These are phyloP conservation scores for Pyrocoelia pectoralis DNA, from an alignment of 2,888 invertebrate genomes.

Conservation along the genomic window DNA sequence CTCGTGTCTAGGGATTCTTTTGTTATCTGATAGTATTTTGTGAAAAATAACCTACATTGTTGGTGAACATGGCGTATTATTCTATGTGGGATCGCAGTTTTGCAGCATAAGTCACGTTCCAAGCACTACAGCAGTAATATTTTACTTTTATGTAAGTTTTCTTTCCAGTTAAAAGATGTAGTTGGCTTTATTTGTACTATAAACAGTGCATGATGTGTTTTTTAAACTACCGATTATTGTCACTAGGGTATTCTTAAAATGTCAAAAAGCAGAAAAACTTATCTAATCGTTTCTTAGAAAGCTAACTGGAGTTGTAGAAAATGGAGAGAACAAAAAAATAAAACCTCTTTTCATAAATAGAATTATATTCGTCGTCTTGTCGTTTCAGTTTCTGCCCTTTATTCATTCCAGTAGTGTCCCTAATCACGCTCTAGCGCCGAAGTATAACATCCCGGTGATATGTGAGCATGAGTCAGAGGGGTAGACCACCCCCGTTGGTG, in stretches of 20 bases:
- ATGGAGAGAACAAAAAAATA: background rate
- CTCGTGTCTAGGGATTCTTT: slow-evolving; percentile 34
- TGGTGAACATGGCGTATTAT: slow-evolving; percentile 33
- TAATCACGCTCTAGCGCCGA: slow-evolving; percentile 35
- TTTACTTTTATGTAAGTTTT: slow-evolving; percentile 45
- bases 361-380: slow-evolving; percentile 13
- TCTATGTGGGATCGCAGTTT: slow-evolving; percentile 33
- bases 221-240: slow-evolving; percentile 29
- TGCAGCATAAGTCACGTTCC: slow-evolving; percentile 43
- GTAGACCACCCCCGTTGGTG: slow-evolving; percentile 33
- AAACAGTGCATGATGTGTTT: slow-evolving; percentile 34
- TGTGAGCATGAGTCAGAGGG: slow-evolving; percentile 38
- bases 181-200: slow-evolving; percentile 32
- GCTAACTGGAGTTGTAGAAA: background rate
- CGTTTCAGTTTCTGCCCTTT: slow-evolving; percentile 19
- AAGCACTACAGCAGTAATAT: slow-evolving; percentile 43
- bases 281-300: slow-evolving; percentile 8
- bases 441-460: slow-evolving; percentile 36
- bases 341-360: slow-evolving; percentile 18
- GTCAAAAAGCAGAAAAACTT: background rate
- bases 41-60: slow-evolving; percentile 39
- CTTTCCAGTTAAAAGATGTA: slow-evolving; percentile 29
- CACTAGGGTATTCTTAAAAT: slow-evolving; percentile 14
- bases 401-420: slow-evolving; percentile 30
- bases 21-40: slow-evolving; percentile 38